Evolutionary conservation across 2,888 invertebrate genomes (phyloP).

Genomic region (Holacanthella duospinosa): DNA sequence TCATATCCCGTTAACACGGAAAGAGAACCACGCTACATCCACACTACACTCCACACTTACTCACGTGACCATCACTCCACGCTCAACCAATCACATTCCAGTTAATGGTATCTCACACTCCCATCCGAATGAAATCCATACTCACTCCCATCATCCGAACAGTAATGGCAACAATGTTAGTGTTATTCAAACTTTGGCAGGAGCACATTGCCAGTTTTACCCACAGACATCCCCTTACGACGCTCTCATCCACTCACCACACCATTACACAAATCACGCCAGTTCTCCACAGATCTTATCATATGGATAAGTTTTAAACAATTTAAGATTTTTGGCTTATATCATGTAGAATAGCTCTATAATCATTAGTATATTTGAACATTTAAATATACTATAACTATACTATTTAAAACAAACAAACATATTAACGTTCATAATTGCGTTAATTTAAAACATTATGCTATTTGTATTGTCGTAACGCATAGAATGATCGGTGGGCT

Average conservation of each 20-base stretch:
- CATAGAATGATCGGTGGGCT: no score
- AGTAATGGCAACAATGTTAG: background rate
- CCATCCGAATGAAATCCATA: background rate
- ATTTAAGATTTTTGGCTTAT: no score
- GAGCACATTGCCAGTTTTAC: background rate
- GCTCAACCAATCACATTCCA: background rate
- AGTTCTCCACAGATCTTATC: background rate
- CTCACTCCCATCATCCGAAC: background rate
- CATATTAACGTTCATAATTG: no score
- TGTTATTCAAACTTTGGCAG: background rate
- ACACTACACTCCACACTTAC: background rate
- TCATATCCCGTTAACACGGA: background rate
- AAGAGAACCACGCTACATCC: background rate
- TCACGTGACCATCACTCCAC: background rate
- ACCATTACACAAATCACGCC: background rate
- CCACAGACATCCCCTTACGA: background rate
- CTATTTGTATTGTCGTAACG: no score
- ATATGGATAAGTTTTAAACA: background rate
- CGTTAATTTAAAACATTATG: no score
- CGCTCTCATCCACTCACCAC: background rate
- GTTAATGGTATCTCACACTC: background rate
- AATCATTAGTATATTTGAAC: no score
- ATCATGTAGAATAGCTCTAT: no score
- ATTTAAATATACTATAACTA: no score
- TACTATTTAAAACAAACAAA: no score